Conservation (phyloP, 1,140 invertebrate genomes). For the Aphelinus atriplicis region DNA sequence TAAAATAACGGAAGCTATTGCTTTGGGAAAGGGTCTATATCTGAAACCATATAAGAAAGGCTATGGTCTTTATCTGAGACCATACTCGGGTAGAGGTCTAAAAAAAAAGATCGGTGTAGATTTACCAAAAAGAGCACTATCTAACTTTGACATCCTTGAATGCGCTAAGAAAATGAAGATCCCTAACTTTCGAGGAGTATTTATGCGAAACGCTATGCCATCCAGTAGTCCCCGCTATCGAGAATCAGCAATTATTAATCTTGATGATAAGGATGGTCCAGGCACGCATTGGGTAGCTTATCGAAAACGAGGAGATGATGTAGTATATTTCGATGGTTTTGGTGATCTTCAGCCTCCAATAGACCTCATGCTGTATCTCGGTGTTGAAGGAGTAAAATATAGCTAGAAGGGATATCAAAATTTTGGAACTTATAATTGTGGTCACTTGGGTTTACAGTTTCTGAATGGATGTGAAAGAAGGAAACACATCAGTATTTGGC, state of each 20-base stretch:
- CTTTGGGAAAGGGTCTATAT: background rate
- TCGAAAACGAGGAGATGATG: constrained; percentile 43
- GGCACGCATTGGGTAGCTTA: constrained; percentile 55
- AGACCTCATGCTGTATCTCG: constrained; percentile 47
- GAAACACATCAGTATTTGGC: background rate
- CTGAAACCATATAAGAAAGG: background rate
- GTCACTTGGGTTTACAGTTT: constrained; percentile 48
- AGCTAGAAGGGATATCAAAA: constrained; percentile 45
- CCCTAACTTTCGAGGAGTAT: constrained; percentile 47
- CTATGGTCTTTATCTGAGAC: background rate
- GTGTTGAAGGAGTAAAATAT: constrained; percentile 41
- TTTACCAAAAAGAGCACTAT: constrained; percentile 40
- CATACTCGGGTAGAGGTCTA: background rate
- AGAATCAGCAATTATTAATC: constrained; percentile 44
- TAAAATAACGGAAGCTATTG: constrained; percentile 44
- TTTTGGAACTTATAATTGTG: constrained; percentile 40
- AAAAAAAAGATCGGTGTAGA: constrained; percentile 19
- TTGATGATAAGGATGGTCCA: constrained; percentile 46
- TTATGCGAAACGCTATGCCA: constrained; percentile 48
- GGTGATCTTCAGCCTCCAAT: constrained; percentile 47
- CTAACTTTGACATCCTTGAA: constrained; percentile 43
- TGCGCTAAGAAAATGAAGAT: constrained; percentile 46
- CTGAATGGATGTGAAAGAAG: constrained; percentile 8
- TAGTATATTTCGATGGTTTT: constrained; percentile 53
- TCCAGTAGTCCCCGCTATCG: constrained; percentile 38